Evolutionary conservation across 1,140 invertebrate genomes (phyloP), one percentile per base, ranked within the genome.

Genomic region (Drosophila obscura): DNA sequence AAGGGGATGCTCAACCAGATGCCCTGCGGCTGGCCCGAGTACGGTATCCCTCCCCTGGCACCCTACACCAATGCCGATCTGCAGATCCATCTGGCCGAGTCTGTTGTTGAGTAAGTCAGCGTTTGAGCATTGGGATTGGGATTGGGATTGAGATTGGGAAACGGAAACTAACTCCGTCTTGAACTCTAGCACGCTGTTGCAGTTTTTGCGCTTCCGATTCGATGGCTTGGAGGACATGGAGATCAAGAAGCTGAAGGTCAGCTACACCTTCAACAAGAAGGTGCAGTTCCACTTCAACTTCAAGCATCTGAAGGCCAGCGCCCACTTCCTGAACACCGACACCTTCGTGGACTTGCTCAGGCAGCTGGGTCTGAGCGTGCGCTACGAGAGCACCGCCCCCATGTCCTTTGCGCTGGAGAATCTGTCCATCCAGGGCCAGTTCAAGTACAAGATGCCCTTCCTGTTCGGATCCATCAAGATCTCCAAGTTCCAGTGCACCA

Each of bases 391-490:
- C 55, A 28, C 52, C 2, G 90, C 87, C 7, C 87, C 87, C 4
- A 11, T 91, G 24, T 52, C 75, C 57, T 91, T 91, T 15, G 43
- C 62, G 13, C 57, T 91, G 56, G 51, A 85, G 24, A 63, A 91
- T 66, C 73, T 91, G 0, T 73, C 76, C n/a, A 68, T 91, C 45
- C 57, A 85, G 50, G 90, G 90, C n/a, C 79, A 81, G 46, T 91
- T 91, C 76, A 91, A 91, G 56, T 91, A 91, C 69, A 91, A 91
- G 67, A 90, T 91, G 87, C 90, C 90, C 52, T 73, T 85, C 68
- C 65, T 91, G 39, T 91, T 84, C 50, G 90, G 90, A 50, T 89
- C 83, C 35, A 90, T 91, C 46, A 91, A 90, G 69, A 91, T 91
- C 45, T 91, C 80, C 39, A 91, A 91, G 13, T 91, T 90, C 60